Evolutionary conservation across 2,888 invertebrate genomes (phyloP).

Genomic region (Drosophila rellima): DNA sequence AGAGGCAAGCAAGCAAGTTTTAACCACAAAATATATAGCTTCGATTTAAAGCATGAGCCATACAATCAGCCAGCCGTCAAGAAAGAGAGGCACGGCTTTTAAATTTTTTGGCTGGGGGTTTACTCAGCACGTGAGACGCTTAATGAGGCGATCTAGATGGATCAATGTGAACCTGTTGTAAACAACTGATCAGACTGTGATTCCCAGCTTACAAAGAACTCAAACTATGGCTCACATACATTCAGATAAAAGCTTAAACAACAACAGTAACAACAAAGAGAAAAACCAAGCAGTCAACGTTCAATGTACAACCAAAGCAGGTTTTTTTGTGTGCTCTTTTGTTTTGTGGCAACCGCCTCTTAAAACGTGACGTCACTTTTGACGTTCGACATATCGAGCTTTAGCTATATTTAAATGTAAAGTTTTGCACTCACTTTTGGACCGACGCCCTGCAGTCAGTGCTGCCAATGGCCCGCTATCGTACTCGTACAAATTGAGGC

Average conservation of each 20-base stretch:
- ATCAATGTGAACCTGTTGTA: conserved; percentile 56
- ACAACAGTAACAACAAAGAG: conserved; percentile 22
- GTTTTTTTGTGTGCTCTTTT: conserved; percentile 49
- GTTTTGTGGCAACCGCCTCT: conserved; percentile 23
- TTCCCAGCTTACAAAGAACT: conserved; percentile 53
- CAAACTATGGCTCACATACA: conserved; percentile 41
- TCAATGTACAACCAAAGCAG: conserved; percentile 43
- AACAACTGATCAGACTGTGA: conserved; percentile 46
- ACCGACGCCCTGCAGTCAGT: conserved; percentile 30
- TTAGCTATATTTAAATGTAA: conserved; percentile 47
- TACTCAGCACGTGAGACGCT: conserved; percentile 67
- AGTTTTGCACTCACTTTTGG: conserved; percentile 56
- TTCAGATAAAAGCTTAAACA: not conserved
- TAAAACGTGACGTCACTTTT: conserved; percentile 73
- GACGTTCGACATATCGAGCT: conserved; percentile 52
- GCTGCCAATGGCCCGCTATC: conserved; percentile 40
- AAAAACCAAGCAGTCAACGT: conserved; percentile 31
- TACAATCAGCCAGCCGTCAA: conserved; percentile 3
- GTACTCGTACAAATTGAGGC: conserved; percentile 59
- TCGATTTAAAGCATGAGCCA: conserved; percentile 47
- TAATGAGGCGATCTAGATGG: conserved; percentile 49
- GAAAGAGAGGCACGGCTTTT: conserved; percentile 52
- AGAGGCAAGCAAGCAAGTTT: not conserved
- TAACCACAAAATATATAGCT: conserved; percentile 31
- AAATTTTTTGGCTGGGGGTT: conserved; percentile 50